These are phyloP conservation scores for Dreissena rostriformis DNA, from an alignment of 1,140 invertebrate species.

Conservation along the genomic window DNA sequence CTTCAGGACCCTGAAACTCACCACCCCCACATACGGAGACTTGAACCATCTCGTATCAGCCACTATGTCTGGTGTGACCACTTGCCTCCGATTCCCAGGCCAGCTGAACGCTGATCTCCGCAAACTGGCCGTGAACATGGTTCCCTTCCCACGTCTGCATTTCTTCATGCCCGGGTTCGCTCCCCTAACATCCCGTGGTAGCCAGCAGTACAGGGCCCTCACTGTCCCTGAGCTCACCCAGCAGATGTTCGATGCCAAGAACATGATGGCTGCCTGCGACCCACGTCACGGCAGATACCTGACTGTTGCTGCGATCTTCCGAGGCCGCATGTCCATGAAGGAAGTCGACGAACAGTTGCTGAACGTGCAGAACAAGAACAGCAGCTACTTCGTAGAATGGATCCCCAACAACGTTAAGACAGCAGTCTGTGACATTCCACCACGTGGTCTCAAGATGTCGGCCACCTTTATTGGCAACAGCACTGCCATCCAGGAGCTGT, in stretches of 20 bases:
- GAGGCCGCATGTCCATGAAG: slow-evolving; percentile 97
- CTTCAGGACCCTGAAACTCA: slow-evolving; percentile 88
- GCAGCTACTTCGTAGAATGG: slow-evolving; percentile 91
- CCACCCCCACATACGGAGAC: slow-evolving; percentile 86
- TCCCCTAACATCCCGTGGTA: slow-evolving; percentile 85
- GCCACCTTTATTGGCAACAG: slow-evolving; percentile 88
- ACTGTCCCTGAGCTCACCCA: slow-evolving; percentile 84
- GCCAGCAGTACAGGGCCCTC: slow-evolving; percentile 83
- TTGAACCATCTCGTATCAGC: slow-evolving; percentile 85
- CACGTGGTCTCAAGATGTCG: slow-evolving; percentile 94
- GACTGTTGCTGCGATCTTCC: slow-evolving; percentile 89
- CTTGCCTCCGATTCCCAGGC: slow-evolving; percentile 91
- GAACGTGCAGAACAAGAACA: slow-evolving; percentile 80
- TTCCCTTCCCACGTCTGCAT: slow-evolving; percentile 84
- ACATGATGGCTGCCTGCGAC: slow-evolving; percentile 90
- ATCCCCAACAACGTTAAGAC: slow-evolving; percentile 90
- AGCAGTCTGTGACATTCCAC: slow-evolving; percentile 96
- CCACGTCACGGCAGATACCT: slow-evolving; percentile 84
- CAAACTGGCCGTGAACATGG: slow-evolving; percentile 97
- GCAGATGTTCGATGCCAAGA: slow-evolving; percentile 89
- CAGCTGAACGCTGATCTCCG: slow-evolving; percentile 95
- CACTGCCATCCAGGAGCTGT: slow-evolving; percentile 90
- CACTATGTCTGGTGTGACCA: slow-evolving; percentile 91
- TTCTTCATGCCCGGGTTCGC: slow-evolving; percentile 89
- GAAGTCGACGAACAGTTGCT: slow-evolving; percentile 87